Evolutionary conservation across 2,797 vertebrate species (phyloP), one percentile per base, ranked within the genome.

Genomic region (Strix occidentalis): DNA sequence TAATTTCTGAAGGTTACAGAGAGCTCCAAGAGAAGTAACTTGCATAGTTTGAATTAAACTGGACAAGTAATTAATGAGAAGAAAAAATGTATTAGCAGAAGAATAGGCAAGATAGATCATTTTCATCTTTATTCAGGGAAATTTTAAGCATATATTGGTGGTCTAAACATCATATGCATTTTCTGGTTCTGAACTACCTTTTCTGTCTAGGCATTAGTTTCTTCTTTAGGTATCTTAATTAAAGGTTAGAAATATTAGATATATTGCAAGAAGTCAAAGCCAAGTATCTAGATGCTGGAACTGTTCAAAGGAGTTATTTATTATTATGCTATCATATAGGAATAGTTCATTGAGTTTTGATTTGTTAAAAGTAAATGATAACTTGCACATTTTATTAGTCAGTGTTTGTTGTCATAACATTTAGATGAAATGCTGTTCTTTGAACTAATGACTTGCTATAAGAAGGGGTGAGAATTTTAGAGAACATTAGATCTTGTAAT

Each of bases 401-500:
- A 68, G 60, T 72, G 12, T 89, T 94, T 93, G 53, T 64, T 88
- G 29, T 45, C n/a, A 23, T 18, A 78, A 6, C 12, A 68, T 33
- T 77, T 82, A 37, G 28, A 66, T 89, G 63, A 88, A 90, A 95
- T 64, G 46, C 15, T 92, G 12, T 68, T 91, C 28, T 74, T 80
- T 90, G 51, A 96, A 68, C 25, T 58, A 85, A 53, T 11, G 18
- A 43, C 26, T 95, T 92, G 64, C n/a, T 56, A 50, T 37, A 69
- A 48, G 69, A 89, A 92, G 93, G 43, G 81, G 16, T 83, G 51
- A 97, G 70, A 87, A 90, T 93, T 68, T 91, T 95, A 84, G 85
- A 89, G 61, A 80, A 77, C 46, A 31, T 89, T 86, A 82, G 80
- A 50, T 81, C 71, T 13, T 10, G 33, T 84, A 90, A 77, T 58